A percentile compares a stretch with the other conserved stretches of the same genome.
phyloP scores from a whole-genome alignment of 2,113 vertebrate genomes.

The Epinephelus moara region DNA sequence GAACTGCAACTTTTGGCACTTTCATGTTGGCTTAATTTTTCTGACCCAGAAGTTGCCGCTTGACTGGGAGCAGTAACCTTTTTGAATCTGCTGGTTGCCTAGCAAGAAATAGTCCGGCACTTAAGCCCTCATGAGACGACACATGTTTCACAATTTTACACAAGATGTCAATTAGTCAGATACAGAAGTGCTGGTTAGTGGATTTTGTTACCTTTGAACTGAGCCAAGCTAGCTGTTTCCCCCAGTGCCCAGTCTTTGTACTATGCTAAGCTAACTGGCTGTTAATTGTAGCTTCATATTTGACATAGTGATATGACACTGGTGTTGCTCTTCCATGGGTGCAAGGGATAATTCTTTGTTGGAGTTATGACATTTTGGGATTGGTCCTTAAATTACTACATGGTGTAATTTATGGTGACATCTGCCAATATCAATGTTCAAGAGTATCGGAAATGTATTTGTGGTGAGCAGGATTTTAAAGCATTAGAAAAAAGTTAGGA shows the following conservation, averaged over 20 bases:
- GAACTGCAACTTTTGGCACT: too few species aligned
- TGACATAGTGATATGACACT: neutral
- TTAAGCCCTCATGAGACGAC: neutral
- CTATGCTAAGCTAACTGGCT: slow-evolving; percentile 9
- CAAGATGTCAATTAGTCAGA: neutral
- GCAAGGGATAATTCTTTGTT: neutral
- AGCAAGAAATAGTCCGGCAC: neutral
- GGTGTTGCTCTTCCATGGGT: neutral
- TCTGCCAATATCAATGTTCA: neutral
- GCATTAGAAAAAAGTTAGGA: too few species aligned
- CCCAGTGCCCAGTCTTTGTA: neutral
- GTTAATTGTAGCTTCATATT: neutral
- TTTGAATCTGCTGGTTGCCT: neutral
- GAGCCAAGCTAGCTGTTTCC: neutral
- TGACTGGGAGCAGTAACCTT: neutral
- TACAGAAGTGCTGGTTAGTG: neutral
- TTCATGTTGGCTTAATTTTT: too few species aligned
- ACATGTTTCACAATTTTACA: neutral
- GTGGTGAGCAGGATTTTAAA: too few species aligned
- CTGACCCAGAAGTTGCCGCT: too few species aligned
- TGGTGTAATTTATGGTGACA: neutral
- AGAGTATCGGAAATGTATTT: neutral
- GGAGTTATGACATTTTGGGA: neutral
- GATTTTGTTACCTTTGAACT: neutral
- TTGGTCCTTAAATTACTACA: neutral